These are phyloP conservation scores for Peromyscus nudipes DNA, from an alignment of 2,797 vertebrate genomes.

Conservation along the genomic window DNA sequence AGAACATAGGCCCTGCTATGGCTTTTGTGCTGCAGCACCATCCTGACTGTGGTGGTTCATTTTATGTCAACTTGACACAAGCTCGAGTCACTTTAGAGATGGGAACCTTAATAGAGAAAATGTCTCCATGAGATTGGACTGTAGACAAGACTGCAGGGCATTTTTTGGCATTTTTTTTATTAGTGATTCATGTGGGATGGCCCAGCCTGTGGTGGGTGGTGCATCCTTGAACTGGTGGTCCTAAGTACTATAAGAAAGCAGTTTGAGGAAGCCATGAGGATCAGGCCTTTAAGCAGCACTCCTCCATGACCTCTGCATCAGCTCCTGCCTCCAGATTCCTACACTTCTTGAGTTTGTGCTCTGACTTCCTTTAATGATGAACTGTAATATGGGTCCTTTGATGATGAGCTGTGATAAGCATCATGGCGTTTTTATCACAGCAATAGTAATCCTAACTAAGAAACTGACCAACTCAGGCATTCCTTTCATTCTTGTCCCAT, in stretches of 20 bases:
- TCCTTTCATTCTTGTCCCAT: background rate
- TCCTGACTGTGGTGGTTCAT: background rate
- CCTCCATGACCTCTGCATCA: background rate
- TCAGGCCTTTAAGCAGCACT: background rate
- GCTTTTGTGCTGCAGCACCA: background rate
- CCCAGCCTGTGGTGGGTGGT: background rate
- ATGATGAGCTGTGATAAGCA: background rate
- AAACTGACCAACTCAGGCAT: background rate
- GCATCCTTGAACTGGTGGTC: background rate
- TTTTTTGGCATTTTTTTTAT: background rate
- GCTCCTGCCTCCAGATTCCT: background rate
- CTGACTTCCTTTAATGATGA: background rate
- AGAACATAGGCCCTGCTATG: background rate
- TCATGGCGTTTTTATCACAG: background rate
- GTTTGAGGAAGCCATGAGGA: background rate
- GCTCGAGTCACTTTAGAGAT: background rate
- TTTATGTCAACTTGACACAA: background rate
- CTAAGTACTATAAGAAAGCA: background rate
- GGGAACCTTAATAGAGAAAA: background rate
- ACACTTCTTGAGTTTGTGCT: no score
- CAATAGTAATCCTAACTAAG: background rate
- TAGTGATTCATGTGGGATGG: background rate
- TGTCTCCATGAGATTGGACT: background rate
- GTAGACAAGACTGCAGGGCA: background rate
- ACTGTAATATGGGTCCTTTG: background rate